Evolutionary conservation across 1,140 invertebrate species (phyloP), one percentile per base, ranked within the genome.

Genomic region (Bradysia coprophila): DNA sequence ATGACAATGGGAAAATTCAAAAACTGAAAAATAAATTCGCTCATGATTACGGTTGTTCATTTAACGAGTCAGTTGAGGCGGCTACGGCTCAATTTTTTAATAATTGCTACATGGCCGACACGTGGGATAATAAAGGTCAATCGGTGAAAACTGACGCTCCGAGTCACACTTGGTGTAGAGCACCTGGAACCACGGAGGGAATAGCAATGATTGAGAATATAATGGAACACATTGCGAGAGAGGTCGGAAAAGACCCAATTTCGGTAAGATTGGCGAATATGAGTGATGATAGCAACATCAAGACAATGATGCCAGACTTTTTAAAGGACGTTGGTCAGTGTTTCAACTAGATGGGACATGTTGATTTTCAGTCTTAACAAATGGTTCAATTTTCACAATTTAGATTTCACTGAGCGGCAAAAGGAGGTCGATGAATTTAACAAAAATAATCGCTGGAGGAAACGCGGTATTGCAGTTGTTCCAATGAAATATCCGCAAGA

Each of bases 151-250:
- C 78, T 0, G 75, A 82, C 46, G 64, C 71, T 2, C 61, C 76
- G 0, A 63, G 63, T 0, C 79, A 78, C 44, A 75, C 74, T 0
- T 75, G 62, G 21, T 62, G 56, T 28, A 53, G 67, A 21, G 69
- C 73, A 11, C 79, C 79, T 39, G 77, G 75, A 21, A 66, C 70
- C 1, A 58, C 72, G 2, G 78, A 84, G 61, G 72, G 57, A 21
- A 56, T 78, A 15, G 69, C 68, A 10, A 64, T 77, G 51, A 73
- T 75, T 19, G 88, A 91, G 59, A 71, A 66, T 33, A 72, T 91
- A 8, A 81, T 93, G 68, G 85, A 92, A 49, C 78, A 84, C 51
- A 78, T 90, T 45, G 73, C 82, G 1, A 69, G 69, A 41, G 64
- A 59, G 36, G 50, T 79, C 3, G 64, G 69, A 2, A 65, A 71